Evolutionary conservation across 2,797 vertebrate species (phyloP).

Genomic region (Chrysocyon brachyurus): DNA sequence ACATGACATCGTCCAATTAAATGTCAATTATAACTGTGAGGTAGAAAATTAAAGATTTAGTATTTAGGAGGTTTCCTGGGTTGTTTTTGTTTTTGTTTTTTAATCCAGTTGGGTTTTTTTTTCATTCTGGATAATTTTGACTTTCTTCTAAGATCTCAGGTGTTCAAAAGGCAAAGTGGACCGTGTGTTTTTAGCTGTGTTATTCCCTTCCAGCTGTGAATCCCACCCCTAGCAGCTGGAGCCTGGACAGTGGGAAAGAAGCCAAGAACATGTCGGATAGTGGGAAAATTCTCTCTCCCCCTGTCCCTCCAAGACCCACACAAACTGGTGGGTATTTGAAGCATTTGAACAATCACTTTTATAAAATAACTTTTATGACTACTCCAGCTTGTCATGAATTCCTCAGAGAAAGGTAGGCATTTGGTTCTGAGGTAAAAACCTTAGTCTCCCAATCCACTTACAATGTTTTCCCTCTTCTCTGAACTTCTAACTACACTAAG

Average conservation of each 20-base stretch:
- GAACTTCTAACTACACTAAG: not conserved
- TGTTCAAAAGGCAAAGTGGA: not conserved
- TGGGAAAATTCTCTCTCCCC: slow-evolving; percentile 95
- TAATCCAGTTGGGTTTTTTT: slow-evolving; percentile 48
- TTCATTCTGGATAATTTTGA: slow-evolving; percentile 49
- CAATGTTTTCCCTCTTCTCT: not conserved
- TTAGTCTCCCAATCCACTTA: not conserved
- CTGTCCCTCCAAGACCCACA: slow-evolving; percentile 96
- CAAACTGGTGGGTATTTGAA: slow-evolving; percentile 93
- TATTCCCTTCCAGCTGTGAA: slow-evolving; percentile 93
- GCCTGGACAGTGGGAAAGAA: slow-evolving; percentile 97
- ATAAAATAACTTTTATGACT: slow-evolving; percentile 57
- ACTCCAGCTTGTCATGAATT: slow-evolving; percentile 18
- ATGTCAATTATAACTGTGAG: not conserved
- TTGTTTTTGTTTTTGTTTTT: not conserved
- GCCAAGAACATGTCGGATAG: slow-evolving; percentile 93
- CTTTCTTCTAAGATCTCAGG: slow-evolving; percentile 59
- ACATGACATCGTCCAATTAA: not conserved
- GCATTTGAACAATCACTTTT: slow-evolving; percentile 53
- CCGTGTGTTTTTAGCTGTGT: slow-evolving; percentile 75
- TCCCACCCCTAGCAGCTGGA: slow-evolving; percentile 97
- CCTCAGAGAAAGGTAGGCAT: slow-evolving; percentile 63
- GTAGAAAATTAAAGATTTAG: not conserved
- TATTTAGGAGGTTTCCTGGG: not conserved
- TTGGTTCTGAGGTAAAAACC: not conserved